Base-by-base conservation (phyloP, 1,140 invertebrate species). In the Eriocheir sinensis region DNA sequence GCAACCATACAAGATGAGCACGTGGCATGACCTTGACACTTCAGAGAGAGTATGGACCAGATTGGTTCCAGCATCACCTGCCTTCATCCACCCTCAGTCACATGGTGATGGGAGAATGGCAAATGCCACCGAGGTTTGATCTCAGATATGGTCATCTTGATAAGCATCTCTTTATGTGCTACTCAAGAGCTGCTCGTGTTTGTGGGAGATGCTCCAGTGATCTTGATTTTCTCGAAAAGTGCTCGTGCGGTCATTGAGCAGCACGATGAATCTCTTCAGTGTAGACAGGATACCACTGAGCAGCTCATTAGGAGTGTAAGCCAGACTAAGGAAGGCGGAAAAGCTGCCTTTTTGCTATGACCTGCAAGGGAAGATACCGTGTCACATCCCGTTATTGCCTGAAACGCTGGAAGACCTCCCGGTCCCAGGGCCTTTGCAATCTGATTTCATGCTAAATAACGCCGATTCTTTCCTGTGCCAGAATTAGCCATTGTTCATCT, bases 181-280 rank as follows among this genome's bases (percentile, higher is more conserved):
- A 15, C 60, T 72, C 60, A 15, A 72, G 60, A 72, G 60, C 60
- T 72, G 60, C 60, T 72, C 12, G 60, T 72, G 60, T 72, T 72
- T 15, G 60, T 72, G 60, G 60, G n/a, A 72, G 60, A 72, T 72
- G 12, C 12, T 72, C 60, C 60, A 72, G 60, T 72, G 60, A 72
- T 72, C 60, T 72, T 72, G 60, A 72, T 72, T 72, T 72, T 72
- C 60, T 72, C n/a, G 60, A 72, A 72, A 72, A 72, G 60, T 72
- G 60, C 60, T 72, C 60, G 60, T 72, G n/a, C 60, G n/a, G n/a
- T 72, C 60, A 72, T 15, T 15, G 60, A 72, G 60, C 60, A 72
- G 60, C 60, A 72, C 60, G 60, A 72, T 72, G 60, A 72, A n/a
- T 72, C 60, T 72, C 60, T 72, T n/a, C 60, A 72, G 60, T 72